Evolutionary conservation across 2,797 vertebrate species (phyloP), one percentile per base, ranked within the genome.

Genomic region (Molossus alvarezi): DNA sequence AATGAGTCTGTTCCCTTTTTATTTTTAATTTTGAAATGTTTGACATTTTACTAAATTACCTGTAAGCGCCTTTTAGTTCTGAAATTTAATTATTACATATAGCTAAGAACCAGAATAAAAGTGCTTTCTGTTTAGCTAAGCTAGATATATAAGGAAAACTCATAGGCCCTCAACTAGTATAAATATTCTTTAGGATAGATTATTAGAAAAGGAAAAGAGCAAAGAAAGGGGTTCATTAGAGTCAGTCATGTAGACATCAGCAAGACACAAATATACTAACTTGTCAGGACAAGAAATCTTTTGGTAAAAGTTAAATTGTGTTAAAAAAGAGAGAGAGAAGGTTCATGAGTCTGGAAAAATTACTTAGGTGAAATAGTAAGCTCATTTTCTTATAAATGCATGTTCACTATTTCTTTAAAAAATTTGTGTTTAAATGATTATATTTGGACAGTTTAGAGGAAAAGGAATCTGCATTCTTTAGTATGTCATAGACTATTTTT

Each of bases 111-210:
- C 55, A 67, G 58, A 95, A 75, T 69, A 81, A 94, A 92, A 81
- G 27, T 95, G 29, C 23, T 72, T 86, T 95, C 33, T 91, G 12
- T 84, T 93, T 20, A 91, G 21, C 51, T 91, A 86, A 91, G 82
- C 55, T 64, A 62, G 45, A 65, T 48, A 3, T 64, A n/a, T 92
- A 58, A 76, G 20, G 33, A 73, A 86, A 64, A 13, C 41, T 64
- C 8, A 58, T 5, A 80, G 33, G 29, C 20, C 53, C 17, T 94
- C 41, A 80, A 0, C 65, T 58, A 58, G 25, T 81, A 41, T 73
- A 55, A 25, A 20, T 93, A 37, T 48, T 69, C 9, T 79, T 87
- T 60, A 45, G 0, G 45, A 65, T 69, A 84, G 75, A 37, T 75
- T 79, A 65, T 41, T 91, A 83, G 60, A 87, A 67, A 69, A 51